Conservation (phyloP, 2,113 vertebrate genomes). For the Dipodomys ordii region DNA sequence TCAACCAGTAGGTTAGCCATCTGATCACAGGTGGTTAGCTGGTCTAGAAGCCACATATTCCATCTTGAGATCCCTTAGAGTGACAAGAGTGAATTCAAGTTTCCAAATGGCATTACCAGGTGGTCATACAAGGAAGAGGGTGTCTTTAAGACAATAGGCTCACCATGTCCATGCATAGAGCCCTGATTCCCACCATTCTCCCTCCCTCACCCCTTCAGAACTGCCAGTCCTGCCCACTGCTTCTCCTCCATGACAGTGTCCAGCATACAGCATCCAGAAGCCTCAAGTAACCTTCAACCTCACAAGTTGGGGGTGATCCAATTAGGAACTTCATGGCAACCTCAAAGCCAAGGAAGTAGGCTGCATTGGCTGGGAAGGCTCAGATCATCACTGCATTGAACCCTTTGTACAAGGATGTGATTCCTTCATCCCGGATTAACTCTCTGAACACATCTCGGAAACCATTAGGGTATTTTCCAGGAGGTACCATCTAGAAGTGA, state of each 20-base stretch:
- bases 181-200: slow-evolving; percentile 72
- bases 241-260: slow-evolving; percentile 48
- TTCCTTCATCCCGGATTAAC: slow-evolving; percentile 94
- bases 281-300: slow-evolving; percentile 74
- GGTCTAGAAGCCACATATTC: slow-evolving; percentile 74
- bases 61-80: slow-evolving; percentile 54
- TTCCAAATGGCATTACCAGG: slow-evolving; percentile 76
- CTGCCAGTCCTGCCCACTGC: slow-evolving; percentile 57
- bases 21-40: neutral
- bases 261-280: slow-evolving; percentile 11
- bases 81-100: slow-evolving; percentile 76
- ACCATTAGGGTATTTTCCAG: slow-evolving; percentile 96
- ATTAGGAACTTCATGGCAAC: slow-evolving; percentile 96
- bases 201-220: slow-evolving; percentile 72
- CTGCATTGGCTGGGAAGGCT: slow-evolving; percentile 97
- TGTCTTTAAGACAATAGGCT: slow-evolving; percentile 84
- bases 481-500: slow-evolving; percentile 97
- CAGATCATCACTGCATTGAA: slow-evolving; percentile 98
- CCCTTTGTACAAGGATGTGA: slow-evolving; percentile 95
- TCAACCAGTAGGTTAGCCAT: neutral
- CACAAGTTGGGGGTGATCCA: slow-evolving; percentile 92
- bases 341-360: slow-evolving; percentile 99
- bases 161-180: slow-evolving; percentile 74
- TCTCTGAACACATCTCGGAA: slow-evolving; percentile 96
- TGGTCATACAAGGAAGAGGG: slow-evolving; percentile 78